Percentiles rank a stretch among this genome's conserved stretches.
phyloP scores from a whole-genome alignment of 2,113 vertebrate genomes.

The Corythaixoides concolor region DNA sequence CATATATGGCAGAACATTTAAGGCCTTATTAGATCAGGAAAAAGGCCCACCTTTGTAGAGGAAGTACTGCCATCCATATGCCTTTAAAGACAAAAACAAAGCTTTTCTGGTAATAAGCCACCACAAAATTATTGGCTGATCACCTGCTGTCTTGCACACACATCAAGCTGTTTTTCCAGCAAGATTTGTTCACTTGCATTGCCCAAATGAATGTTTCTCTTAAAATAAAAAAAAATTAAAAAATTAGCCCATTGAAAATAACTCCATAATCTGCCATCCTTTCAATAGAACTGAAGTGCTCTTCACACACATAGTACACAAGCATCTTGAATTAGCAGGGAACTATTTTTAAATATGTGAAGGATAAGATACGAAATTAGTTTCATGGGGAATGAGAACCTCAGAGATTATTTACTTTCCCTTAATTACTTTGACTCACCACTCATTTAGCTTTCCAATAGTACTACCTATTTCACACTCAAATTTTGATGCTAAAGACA shows the following conservation, averaged over 20 bases:
- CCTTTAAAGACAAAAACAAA: background rate
- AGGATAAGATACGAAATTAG: conserved; percentile 79
- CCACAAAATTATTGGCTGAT: conserved; percentile 1
- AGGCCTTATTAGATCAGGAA: background rate
- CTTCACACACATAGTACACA: conserved; percentile 70
- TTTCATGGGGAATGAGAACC: conserved; percentile 79
- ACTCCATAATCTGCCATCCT: conserved; percentile 72
- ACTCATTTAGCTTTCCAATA: conserved; percentile 73
- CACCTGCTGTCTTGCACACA: conserved; percentile 22
- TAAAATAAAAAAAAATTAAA: background rate
- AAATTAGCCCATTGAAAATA: conserved; percentile 61
- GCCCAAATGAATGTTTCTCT: conserved; percentile 49
- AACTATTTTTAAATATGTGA: conserved; percentile 81
- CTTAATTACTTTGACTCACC: conserved; percentile 79
- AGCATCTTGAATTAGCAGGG: conserved; percentile 76
- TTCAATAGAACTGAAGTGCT: conserved; percentile 73
- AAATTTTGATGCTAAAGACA: conserved; percentile 22
- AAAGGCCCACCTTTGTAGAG: background rate
- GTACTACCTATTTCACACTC: conserved; percentile 69
- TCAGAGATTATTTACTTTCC: conserved; percentile 79
- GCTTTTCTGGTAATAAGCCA: background rate
- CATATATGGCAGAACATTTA: background rate
- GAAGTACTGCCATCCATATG: background rate
- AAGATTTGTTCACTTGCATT: conserved; percentile 9
- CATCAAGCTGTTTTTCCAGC: conserved; percentile 29